phyloP scores from a whole-genome alignment of 1,140 invertebrate species.

The Temnothorax nylanderi region DNA sequence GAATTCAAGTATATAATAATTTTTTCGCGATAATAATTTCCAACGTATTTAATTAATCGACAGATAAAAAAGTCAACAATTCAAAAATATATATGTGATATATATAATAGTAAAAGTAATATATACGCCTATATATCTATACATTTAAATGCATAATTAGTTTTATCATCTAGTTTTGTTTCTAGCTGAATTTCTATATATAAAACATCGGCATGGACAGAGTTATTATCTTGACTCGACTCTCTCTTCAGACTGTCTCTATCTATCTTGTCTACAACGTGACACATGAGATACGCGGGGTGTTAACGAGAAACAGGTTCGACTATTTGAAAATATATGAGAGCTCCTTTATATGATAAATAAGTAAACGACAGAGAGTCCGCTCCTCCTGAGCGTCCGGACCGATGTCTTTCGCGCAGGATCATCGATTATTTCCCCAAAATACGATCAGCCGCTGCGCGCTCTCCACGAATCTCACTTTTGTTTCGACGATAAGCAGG shows the following conservation, averaged over 20 bases:
- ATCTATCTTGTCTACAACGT: conserved; percentile 4
- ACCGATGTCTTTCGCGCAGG: not conserved
- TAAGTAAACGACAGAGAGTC: conserved; percentile 35
- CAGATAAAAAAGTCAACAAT: not conserved
- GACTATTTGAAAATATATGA: conserved; percentile 39
- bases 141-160: not conserved
- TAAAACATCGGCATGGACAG: not conserved
- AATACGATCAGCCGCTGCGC: conserved; percentile 1
- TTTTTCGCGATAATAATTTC: not conserved
- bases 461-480: conserved; percentile 10
- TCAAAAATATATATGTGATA: not conserved
- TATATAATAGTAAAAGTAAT: not conserved
- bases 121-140: not conserved
- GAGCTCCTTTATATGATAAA: conserved; percentile 38
- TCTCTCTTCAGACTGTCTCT: not conserved
- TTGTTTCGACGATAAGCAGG: conserved; percentile 34
- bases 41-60: not conserved
- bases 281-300: conserved; percentile 17
- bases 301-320: conserved; percentile 47
- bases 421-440: conserved; percentile 42
- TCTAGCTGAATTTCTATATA: not conserved
- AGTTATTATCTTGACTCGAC: conserved; percentile 18
- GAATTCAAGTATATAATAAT: not conserved
- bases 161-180: not conserved
- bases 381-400: not conserved